Conservation (phyloP, 2,113 vertebrate genomes). For the Neolamprologus sp. region DNA sequence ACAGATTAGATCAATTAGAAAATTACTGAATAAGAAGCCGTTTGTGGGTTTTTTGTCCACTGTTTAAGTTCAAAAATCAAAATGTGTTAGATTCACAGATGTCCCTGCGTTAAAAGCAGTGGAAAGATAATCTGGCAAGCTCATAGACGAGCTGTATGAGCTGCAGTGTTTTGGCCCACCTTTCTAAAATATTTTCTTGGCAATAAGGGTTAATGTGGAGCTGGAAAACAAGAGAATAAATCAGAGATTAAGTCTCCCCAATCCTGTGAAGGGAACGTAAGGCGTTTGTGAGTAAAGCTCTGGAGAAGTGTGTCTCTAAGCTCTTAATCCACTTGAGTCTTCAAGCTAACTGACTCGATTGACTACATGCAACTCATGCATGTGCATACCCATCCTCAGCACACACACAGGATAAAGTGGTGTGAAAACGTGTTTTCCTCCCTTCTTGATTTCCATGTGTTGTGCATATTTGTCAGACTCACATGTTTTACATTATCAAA, state of each 20-base stretch:
- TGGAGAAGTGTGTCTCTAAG: slow-evolving; percentile 43
- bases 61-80: not conserved
- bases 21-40: not conserved
- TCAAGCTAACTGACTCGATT: slow-evolving; percentile 8
- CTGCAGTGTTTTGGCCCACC: not conserved
- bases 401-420: not conserved
- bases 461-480: not conserved
- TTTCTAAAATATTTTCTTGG: not conserved
- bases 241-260: slow-evolving; percentile 31
- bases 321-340: slow-evolving; percentile 51
- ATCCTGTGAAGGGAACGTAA: not conserved
- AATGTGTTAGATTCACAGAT: not conserved
- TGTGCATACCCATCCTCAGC: not conserved
- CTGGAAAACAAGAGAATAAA: not conserved
- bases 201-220: not conserved
- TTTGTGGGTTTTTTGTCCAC: not conserved
- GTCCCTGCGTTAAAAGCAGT: not conserved
- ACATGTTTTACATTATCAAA: not conserved
- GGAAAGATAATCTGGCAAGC: not conserved
- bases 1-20: not conserved
- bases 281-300: slow-evolving; percentile 16
- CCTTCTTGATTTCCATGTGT: not conserved
- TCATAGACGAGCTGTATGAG: not conserved
- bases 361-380: not conserved
- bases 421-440: not conserved